Conservation (phyloP, 2,113 vertebrate species). For the Mesoclemmys tuberculata region DNA sequence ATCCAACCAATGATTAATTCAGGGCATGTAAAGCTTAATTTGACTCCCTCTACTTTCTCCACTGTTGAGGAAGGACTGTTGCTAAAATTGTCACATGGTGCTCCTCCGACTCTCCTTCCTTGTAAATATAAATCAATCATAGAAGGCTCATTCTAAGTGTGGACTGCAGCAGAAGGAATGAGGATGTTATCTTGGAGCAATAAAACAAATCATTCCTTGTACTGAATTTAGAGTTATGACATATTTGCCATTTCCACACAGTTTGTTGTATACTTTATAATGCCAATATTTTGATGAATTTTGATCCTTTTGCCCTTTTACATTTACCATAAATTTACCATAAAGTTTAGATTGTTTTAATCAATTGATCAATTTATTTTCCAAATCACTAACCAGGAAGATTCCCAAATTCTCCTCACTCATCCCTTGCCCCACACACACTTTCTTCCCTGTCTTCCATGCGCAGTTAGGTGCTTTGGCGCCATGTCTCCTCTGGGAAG, state of each 20-base stretch:
- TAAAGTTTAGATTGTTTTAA: constrained; percentile 12
- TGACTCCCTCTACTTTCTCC: constrained; percentile 35
- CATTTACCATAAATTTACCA: constrained; percentile 2
- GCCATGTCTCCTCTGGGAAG: constrained; percentile 49
- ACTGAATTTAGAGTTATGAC: constrained; percentile 44
- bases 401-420: background rate
- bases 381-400: background rate
- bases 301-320: constrained; percentile 16
- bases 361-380: constrained; percentile 36
- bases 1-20: constrained; percentile 11
- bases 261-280: constrained; percentile 5
- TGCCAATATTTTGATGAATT: constrained; percentile 48
- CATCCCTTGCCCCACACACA: background rate
- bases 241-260: constrained; percentile 43
- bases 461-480: constrained; percentile 45
- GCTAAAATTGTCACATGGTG: background rate
- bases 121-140: constrained; percentile 49
- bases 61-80: constrained; percentile 36
- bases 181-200: constrained; percentile 47
- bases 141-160: constrained; percentile 12
- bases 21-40: background rate
- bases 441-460: constrained; percentile 40
- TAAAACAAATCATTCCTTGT: constrained; percentile 46
- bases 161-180: constrained; percentile 45
- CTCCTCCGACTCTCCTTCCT: constrained; percentile 37